Evolutionary conservation across 2,888 invertebrate species (phyloP).

Genomic region (Drosophila picticornis): DNA sequence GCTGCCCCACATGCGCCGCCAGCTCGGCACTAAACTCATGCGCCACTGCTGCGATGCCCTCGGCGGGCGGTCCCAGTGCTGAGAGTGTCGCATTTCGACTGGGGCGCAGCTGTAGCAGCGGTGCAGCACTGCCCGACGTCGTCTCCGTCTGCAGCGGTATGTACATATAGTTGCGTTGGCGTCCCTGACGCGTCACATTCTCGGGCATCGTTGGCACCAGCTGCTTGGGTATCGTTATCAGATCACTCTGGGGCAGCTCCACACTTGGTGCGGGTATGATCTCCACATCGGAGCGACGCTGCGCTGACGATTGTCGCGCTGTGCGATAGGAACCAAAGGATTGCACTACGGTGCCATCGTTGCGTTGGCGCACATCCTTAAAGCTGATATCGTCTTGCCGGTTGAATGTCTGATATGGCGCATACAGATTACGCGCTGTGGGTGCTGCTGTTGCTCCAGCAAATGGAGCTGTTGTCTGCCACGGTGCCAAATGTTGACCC

Average conservation of each 20-base stretch:
- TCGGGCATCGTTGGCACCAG: constrained; percentile 75
- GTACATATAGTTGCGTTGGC: constrained; percentile 82
- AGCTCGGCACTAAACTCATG: constrained; percentile 77
- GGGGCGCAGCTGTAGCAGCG: constrained; percentile 69
- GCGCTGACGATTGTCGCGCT: constrained; percentile 61
- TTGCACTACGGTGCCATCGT: constrained; percentile 82
- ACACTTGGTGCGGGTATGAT: constrained; percentile 77
- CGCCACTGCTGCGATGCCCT: constrained; percentile 70
- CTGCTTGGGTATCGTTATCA: constrained; percentile 81
- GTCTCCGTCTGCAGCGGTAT: constrained; percentile 78
- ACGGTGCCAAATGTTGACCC: constrained; percentile 70
- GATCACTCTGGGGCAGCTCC: constrained; percentile 71
- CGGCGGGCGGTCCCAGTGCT: constrained; percentile 80
- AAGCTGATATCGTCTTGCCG: constrained; percentile 83
- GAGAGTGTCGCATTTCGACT: constrained; percentile 77
- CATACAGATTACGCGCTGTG: constrained; percentile 84
- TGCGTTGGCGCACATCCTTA: constrained; percentile 78
- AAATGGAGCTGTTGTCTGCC: constrained; percentile 61
- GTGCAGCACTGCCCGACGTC: constrained; percentile 40
- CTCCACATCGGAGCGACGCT: constrained; percentile 80
- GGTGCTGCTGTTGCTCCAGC: constrained; percentile 55
- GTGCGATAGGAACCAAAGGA: constrained; percentile 84
- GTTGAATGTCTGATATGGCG: constrained; percentile 83
- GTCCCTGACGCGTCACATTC: constrained; percentile 75
- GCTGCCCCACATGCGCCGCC: constrained; percentile 33